phyloP scores from a whole-genome alignment of 2,888 invertebrate species.

The Heliconius hortense region DNA sequence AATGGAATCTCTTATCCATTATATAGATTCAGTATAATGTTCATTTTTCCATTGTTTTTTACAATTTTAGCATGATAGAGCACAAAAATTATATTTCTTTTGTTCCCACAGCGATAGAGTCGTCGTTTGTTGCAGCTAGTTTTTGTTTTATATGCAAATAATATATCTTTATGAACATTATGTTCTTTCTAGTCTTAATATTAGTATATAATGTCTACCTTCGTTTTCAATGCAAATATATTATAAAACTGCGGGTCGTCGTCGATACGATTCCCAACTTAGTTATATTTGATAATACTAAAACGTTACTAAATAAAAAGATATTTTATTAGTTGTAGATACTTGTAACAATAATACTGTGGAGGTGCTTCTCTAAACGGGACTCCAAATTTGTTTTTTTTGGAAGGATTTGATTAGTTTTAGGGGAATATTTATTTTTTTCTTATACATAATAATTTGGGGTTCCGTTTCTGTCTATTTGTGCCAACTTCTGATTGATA shows the following conservation, averaged over 20 bases:
- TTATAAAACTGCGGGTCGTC: constrained; percentile 61
- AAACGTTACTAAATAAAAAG: background rate
- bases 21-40: background rate
- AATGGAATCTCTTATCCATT: background rate
- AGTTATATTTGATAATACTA: constrained; percentile 3
- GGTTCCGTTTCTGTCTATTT: constrained; percentile 62
- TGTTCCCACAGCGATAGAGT: constrained; percentile 28
- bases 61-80: background rate
- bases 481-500: constrained; percentile 65
- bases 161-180: constrained; percentile 66
- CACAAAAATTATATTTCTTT: constrained; percentile 6
- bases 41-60: too few relatives aligned
- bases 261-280: background rate
- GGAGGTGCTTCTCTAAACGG: constrained; percentile 71
- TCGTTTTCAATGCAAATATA: constrained; percentile 58
- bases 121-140: constrained; percentile 44
- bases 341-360: constrained; percentile 50
- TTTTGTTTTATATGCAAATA: constrained; percentile 62
- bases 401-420: constrained; percentile 71
- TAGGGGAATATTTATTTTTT: constrained; percentile 67
- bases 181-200: constrained; percentile 75
- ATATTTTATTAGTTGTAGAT: constrained; percentile 32
- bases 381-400: constrained; percentile 55
- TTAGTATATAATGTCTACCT: constrained; percentile 50
- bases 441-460: constrained; percentile 52